Percentiles rank a stretch among this genome's conserved stretches.
These are phyloP conservation scores for Phyllopteryx taeniolatus DNA, from an alignment of 2,113 vertebrate species.

Conservation along the genomic window DNA sequence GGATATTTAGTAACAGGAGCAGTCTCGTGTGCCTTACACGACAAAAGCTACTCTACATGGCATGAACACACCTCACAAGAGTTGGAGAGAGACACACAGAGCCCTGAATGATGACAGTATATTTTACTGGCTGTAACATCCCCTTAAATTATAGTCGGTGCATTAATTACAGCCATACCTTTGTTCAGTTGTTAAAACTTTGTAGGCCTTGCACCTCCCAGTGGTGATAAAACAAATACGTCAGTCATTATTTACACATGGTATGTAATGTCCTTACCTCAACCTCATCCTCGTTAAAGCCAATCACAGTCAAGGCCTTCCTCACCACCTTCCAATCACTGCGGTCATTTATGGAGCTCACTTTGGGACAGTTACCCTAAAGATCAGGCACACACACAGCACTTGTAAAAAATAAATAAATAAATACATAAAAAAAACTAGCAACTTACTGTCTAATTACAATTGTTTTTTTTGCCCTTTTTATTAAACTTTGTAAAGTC, in stretches of 20 bases:
- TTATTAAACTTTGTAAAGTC: not conserved
- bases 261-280: conserved; percentile 79
- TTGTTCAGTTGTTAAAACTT: not conserved
- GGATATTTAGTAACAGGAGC: not conserved
- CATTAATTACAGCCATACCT: not conserved
- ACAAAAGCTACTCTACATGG: not conserved
- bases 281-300: conserved; percentile 87
- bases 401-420: conserved; percentile 2
- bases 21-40: not conserved
- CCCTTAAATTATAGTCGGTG: not conserved
- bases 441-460: not conserved
- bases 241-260: not conserved
- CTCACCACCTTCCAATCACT: conserved; percentile 92
- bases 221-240: not conserved
- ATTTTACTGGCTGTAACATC: not conserved
- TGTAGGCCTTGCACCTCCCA: not conserved
- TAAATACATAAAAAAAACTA: not conserved
- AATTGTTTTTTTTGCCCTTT: not conserved
- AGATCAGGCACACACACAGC: conserved; percentile 19
- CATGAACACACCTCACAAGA: not conserved
- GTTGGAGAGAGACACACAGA: not conserved
- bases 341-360: conserved; percentile 97
- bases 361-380: conserved; percentile 95
- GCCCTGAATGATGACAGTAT: not conserved
- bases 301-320: conserved; percentile 85